A percentile compares a stretch with the other conserved stretches of the same genome.
Evolutionary conservation across 2,888 invertebrate genomes (phyloP).

Genomic region (Eupithecia abbreviata): DNA sequence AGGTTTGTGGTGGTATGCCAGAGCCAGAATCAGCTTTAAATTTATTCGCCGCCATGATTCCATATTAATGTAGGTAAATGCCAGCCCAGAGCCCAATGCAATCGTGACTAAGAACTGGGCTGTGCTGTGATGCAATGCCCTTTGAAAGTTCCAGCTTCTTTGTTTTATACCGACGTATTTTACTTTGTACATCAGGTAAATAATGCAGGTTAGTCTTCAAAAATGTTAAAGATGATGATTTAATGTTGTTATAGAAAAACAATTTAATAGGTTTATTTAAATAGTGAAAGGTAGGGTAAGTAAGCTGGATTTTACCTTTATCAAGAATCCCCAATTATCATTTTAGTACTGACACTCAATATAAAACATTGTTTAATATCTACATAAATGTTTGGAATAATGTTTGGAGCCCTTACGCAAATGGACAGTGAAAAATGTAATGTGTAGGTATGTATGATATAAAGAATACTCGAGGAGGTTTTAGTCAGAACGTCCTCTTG

Average conservation of each 20-base stretch:
- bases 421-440: too few relatives aligned
- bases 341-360: not conserved
- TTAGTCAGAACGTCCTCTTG: not conserved
- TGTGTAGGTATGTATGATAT: too few relatives aligned
- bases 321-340: not conserved
- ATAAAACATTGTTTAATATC: not conserved
- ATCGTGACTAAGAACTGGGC: constrained; percentile 64
- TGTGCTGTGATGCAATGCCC: constrained; percentile 64
- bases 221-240: too few relatives aligned
- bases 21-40: constrained; percentile 48
- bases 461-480: not conserved
- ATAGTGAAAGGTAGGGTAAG: too few relatives aligned
- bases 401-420: not conserved
- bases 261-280: too few relatives aligned
- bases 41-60: constrained; percentile 56
- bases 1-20: constrained; percentile 19
- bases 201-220: not conserved
- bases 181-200: not conserved
- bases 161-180: constrained; percentile 17
- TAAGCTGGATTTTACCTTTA: not conserved
- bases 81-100: constrained; percentile 59
- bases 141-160: constrained; percentile 27
- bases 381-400: not conserved
- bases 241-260: too few relatives aligned
- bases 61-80: constrained; percentile 70